Evolutionary conservation across 2,113 vertebrate genomes (phyloP), one percentile per base, ranked within the genome.

Genomic region (Saiga tatarica): DNA sequence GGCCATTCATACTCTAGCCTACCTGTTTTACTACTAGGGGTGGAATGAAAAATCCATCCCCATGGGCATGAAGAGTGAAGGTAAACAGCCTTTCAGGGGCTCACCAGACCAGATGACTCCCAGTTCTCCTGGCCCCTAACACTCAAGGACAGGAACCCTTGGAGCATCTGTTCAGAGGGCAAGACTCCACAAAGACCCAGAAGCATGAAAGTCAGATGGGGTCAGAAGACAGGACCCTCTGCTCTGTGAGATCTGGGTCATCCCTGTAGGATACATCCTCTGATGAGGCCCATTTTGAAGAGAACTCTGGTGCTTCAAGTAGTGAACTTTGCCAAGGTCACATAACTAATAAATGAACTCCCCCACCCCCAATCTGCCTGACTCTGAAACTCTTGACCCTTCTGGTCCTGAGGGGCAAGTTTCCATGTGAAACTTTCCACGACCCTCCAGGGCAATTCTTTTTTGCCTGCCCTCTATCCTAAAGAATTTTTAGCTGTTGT

Each of bases 391-490:
- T 33, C 25, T 57, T 85, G n/a, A 59, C 36, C 23, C 55, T 59
- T 60, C 0, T n/a, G 13, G 30, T 36, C 28, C 36, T 33, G 0
- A 4, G 10, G 21, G 21, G 19, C 25, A 74, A 74, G 36, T 74
- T 74, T 74, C 10, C 67, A 39, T 2, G 19, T 6, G 67, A 71
- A 71, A 71, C 15, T 33, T 33, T 23, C 36, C 25, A 50, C 0
- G 2, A 74, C 42, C 14, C 57, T 25, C 42, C 13, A 10, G 1
- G 76, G 13, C 8, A 36, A n/a, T 26, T 17, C 19, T 50, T 76
- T 78, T 7, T n/a, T n/a, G 28, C 6, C 13, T 19, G 3, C 30
- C 36, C 19, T 4, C 7, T 14, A 1, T 15, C n/a, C 7, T n/a
- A 28, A 94, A 93, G 12, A 87, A 25, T 33, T 25, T 52, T 81